phyloP scores from a whole-genome alignment of 2,113 vertebrate genomes.

The Crotalus viridis region DNA sequence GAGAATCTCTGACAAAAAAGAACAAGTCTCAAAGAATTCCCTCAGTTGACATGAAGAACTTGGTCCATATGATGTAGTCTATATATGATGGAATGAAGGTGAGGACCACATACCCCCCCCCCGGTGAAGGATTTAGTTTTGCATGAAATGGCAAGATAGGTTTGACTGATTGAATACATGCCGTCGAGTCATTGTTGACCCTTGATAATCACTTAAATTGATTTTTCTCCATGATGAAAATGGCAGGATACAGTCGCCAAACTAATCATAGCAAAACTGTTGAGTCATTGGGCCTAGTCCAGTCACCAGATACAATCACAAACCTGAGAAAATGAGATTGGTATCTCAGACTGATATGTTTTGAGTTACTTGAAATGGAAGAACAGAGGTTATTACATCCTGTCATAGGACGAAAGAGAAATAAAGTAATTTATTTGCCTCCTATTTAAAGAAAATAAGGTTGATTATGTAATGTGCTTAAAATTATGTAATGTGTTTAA shows the following conservation, averaged over 20 bases:
- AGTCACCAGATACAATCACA: neutral
- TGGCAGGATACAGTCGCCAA: neutral
- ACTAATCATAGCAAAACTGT: neutral
- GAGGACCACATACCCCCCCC: neutral
- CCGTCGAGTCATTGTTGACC: neutral
- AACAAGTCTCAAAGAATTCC: neutral
- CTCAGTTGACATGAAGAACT: neutral
- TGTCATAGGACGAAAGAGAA: neutral
- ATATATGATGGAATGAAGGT: neutral
- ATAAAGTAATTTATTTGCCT: neutral
- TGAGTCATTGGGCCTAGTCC: neutral
- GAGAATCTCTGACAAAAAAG: neutral
- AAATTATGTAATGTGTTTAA: neutral
- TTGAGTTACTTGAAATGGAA: neutral
- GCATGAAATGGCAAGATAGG: neutral
- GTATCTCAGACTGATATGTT: neutral
- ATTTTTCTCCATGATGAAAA: neutral
- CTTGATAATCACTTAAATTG: neutral
- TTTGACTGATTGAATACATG: neutral
- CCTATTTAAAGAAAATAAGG: neutral
- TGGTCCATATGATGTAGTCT: neutral
- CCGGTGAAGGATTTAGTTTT: neutral
- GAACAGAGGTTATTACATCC: neutral
- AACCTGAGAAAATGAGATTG: neutral
- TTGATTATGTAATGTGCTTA: neutral